Evolutionary conservation across 2,888 invertebrate genomes (phyloP).

Genomic region (Melanchra persicariae): DNA sequence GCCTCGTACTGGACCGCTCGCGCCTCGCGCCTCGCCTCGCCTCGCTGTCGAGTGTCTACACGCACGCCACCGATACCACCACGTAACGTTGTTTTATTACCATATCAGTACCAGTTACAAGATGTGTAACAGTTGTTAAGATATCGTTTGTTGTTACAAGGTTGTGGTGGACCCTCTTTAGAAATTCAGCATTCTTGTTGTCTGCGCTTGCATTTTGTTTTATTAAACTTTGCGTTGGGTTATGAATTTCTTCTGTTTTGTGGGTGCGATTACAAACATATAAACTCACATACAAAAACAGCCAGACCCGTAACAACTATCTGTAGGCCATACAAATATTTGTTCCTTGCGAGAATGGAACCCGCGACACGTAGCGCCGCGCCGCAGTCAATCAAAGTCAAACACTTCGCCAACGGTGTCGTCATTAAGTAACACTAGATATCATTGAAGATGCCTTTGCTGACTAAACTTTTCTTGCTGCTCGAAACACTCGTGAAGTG

Average conservation of each 20-base stretch:
- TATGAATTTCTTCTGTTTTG: too few species aligned
- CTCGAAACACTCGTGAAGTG: not conserved
- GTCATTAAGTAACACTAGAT: not conserved
- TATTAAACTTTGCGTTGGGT: too few species aligned
- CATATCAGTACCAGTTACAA: conserved; percentile 61
- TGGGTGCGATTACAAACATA: too few species aligned
- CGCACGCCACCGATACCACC: conserved; percentile 62
- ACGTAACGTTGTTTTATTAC: conserved; percentile 61
- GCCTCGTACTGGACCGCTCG: conserved; percentile 75
- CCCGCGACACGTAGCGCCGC: too few species aligned
- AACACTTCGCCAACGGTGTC: too few species aligned
- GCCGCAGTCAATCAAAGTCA: too few species aligned
- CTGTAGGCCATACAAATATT: too few species aligned
- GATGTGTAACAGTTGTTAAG: conserved; percentile 57
- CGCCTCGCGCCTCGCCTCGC: conserved; percentile 62
- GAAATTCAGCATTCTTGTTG: not conserved
- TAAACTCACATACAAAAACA: too few species aligned
- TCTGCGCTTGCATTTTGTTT: conserved; percentile 1
- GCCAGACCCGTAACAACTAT: too few species aligned
- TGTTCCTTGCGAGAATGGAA: too few species aligned
- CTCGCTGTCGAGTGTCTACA: conserved; percentile 74
- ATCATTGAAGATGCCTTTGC: not conserved
- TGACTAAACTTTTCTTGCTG: conserved; percentile 8
- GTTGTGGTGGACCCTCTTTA: conserved; percentile 22
- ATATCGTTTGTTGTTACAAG: conserved; percentile 43